Conservation (phyloP, 1,140 invertebrate genomes). For the Anthonomus grandis region DNA sequence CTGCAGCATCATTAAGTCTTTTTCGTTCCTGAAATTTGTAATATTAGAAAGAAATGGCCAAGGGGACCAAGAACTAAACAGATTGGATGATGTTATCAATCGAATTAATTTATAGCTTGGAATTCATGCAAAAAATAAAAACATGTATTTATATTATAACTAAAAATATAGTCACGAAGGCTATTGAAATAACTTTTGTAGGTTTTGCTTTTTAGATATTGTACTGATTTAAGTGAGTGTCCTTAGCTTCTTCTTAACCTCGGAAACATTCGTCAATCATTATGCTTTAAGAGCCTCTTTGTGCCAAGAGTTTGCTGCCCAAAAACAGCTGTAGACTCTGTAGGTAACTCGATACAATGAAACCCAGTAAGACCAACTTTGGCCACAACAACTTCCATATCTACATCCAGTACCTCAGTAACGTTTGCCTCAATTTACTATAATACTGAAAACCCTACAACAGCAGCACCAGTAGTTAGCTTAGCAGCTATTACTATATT, state of each 20-base stretch:
- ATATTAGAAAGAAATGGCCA: too few species aligned
- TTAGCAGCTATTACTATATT: slow-evolving; percentile 45
- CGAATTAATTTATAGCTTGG: too few species aligned
- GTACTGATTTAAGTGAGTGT: slow-evolving; percentile 84
- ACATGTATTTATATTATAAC: background rate
- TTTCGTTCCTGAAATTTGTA: too few species aligned
- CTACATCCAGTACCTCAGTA: slow-evolving; percentile 10
- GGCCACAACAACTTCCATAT: slow-evolving; percentile 20
- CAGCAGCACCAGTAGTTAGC: slow-evolving; percentile 15
- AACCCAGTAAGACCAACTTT: background rate
- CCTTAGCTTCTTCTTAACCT: slow-evolving; percentile 82
- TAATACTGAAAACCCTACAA: slow-evolving; percentile 33
- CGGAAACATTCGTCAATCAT: slow-evolving; percentile 74
- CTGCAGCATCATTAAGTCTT: too few species aligned
- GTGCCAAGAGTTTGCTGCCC: slow-evolving; percentile 91
- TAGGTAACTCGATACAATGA: slow-evolving; percentile 12
- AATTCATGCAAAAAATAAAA: background rate
- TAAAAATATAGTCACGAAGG: too few species aligned
- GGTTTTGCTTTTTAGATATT: slow-evolving; percentile 48
- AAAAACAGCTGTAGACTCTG: slow-evolving; percentile 36
- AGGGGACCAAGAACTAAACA: too few species aligned
- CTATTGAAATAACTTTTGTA: too few species aligned
- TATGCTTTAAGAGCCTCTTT: slow-evolving; percentile 89
- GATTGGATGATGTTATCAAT: too few species aligned
- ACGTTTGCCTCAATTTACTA: slow-evolving; percentile 32